Percentiles rank a stretch among this genome's conserved stretches.
phyloP scores from a whole-genome alignment of 2,113 vertebrate species.

The Nycticryphes semicollaris region DNA sequence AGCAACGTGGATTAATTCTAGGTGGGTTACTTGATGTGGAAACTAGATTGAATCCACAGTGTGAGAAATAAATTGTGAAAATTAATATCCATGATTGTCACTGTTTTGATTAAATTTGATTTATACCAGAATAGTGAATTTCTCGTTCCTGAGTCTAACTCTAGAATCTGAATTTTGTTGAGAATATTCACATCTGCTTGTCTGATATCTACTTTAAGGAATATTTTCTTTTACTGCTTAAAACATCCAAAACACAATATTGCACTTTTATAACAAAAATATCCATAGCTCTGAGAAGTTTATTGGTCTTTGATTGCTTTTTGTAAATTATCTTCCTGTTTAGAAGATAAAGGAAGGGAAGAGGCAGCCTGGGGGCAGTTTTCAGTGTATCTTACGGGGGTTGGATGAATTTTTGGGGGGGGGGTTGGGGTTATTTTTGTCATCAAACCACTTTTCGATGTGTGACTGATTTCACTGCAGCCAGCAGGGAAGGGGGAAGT shows the following conservation, averaged over 20 bases:
- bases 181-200: not conserved
- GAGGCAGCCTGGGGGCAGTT: not conserved
- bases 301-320: not conserved
- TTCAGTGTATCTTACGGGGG: not conserved
- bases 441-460: accelerated
- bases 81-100: not conserved
- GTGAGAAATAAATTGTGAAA: not conserved
- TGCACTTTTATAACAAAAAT: not conserved
- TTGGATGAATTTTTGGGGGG: not conserved
- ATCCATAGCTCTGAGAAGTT: not conserved
- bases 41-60: not conserved
- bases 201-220: not conserved
- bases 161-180: not conserved
- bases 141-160: not conserved
- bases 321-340: not conserved
- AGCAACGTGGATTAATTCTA: not conserved
- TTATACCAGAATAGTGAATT: not conserved
- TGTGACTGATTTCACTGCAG: not conserved
- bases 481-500: not conserved
- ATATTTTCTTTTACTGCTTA: not conserved
- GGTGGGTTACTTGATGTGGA: not conserved
- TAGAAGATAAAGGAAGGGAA: not conserved
- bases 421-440: not conserved
- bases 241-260: not conserved
- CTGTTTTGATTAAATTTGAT: not conserved